Percentiles rank a stretch among this genome's conserved stretches.
phyloP scores from a whole-genome alignment of 2,888 invertebrate species.

The Agrochola lota region DNA sequence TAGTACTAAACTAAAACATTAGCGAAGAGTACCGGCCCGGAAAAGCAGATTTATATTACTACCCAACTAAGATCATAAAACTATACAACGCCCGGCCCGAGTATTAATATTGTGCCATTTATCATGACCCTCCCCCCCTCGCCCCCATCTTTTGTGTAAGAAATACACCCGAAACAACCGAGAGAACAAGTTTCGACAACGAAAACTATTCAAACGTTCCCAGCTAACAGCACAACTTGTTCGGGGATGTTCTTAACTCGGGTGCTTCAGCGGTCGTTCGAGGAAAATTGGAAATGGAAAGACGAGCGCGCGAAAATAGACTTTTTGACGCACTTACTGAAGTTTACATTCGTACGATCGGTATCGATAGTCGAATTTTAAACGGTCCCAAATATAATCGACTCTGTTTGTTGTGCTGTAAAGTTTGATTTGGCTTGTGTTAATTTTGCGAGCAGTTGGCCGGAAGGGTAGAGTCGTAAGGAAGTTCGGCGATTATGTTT shows the following conservation, averaged over 20 bases:
- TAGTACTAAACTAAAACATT: slow-evolving; percentile 77
- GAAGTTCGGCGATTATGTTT: slow-evolving; percentile 90
- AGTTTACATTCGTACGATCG: slow-evolving; percentile 72
- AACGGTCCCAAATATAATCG: slow-evolving; percentile 63
- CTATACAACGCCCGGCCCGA: slow-evolving; percentile 86
- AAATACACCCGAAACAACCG: slow-evolving; percentile 86
- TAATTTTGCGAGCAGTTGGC: slow-evolving; percentile 77
- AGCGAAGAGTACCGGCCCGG: slow-evolving; percentile 79
- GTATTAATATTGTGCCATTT: slow-evolving; percentile 89
- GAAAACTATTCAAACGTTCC: slow-evolving; percentile 87
- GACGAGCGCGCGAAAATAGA: slow-evolving; percentile 69
- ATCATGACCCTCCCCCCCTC: slow-evolving; percentile 83
- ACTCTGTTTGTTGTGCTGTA: slow-evolving; percentile 74
- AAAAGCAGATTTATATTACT: slow-evolving; percentile 89
- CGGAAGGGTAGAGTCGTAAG: slow-evolving; percentile 90
- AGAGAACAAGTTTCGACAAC: slow-evolving; percentile 87
- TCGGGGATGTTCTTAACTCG: slow-evolving; percentile 88
- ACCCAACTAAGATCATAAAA: slow-evolving; percentile 90
- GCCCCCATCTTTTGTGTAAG: slow-evolving; percentile 88
- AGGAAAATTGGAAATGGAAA: slow-evolving; percentile 87
- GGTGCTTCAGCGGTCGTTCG: slow-evolving; percentile 87
- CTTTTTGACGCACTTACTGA: slow-evolving; percentile 64
- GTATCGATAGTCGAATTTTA: slow-evolving; percentile 71
- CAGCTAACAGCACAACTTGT: slow-evolving; percentile 88
- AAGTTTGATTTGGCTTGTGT: slow-evolving; percentile 76